A percentile compares a stretch with the other conserved stretches of the same genome.
Conservation (phyloP, 2,888 invertebrate species). For the Cloeon dipterum region DNA sequence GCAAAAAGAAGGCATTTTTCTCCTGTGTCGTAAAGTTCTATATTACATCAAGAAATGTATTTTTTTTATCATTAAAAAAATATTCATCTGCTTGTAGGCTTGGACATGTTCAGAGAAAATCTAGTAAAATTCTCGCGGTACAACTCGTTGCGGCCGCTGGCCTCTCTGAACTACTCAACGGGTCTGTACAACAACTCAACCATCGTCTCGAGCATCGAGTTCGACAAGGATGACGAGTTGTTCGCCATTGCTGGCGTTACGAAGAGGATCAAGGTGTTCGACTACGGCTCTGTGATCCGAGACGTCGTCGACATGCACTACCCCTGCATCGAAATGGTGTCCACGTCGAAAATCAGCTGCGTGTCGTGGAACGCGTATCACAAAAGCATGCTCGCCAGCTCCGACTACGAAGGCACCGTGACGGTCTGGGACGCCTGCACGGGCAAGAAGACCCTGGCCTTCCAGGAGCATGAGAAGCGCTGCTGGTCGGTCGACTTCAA, state of each 20-base stretch:
- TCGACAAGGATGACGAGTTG: constrained; percentile 86
- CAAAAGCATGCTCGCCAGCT: constrained; percentile 66
- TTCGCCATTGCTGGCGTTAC: constrained; percentile 93
- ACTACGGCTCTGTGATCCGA: constrained; percentile 62
- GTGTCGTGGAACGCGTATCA: constrained; percentile 86
- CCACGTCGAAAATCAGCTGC: constrained; percentile 82
- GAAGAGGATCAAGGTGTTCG: constrained; percentile 81
- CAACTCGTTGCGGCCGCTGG: constrained; percentile 51
- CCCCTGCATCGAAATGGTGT: constrained; percentile 76
- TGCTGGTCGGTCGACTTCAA: constrained; percentile 95
- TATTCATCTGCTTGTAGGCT: too few relatives aligned
- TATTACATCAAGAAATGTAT: too few relatives aligned
- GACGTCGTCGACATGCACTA: constrained; percentile 81
- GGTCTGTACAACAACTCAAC: constrained; percentile 73
- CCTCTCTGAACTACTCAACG: constrained; percentile 72
- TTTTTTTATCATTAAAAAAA: too few relatives aligned
- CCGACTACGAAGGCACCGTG: constrained; percentile 87
- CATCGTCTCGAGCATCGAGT: constrained; percentile 80
- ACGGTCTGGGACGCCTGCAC: constrained; percentile 79
- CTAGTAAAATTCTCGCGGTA: constrained; percentile 67
- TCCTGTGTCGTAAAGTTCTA: too few relatives aligned
- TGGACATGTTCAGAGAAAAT: constrained; percentile 62
- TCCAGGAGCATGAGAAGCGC: constrained; percentile 80
- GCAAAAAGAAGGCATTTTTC: too few relatives aligned
- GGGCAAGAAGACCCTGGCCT: constrained; percentile 46